Percentiles rank a stretch among this genome's conserved stretches.
Conservation (phyloP, 2,888 invertebrate genomes). For the Apamea anceps region DNA sequence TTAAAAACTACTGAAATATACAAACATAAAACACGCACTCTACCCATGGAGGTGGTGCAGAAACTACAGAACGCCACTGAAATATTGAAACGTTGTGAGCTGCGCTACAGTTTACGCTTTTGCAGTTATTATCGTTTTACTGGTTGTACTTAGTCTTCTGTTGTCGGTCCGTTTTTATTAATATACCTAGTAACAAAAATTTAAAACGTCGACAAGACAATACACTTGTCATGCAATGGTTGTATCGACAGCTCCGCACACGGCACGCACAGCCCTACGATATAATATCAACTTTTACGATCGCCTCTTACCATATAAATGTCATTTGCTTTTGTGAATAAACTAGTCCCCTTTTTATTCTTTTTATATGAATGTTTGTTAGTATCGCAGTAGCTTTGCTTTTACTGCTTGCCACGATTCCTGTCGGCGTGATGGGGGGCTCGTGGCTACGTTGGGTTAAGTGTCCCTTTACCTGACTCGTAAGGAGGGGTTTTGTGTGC, state of each 20-base stretch:
- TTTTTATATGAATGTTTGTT: slow-evolving; percentile 69
- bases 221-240: slow-evolving; percentile 4
- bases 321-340: slow-evolving; percentile 72
- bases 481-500: slow-evolving; percentile 36
- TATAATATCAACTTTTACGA: slow-evolving; percentile 71
- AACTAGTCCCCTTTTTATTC: slow-evolving; percentile 70
- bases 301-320: slow-evolving; percentile 71
- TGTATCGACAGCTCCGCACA: slow-evolving; percentile 29
- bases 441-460: slow-evolving; percentile 46
- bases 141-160: too few relatives aligned
- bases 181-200: not conserved
- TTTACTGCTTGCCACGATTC: slow-evolving; percentile 65
- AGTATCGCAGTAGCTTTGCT: slow-evolving; percentile 66
- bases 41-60: not conserved
- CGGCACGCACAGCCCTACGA: slow-evolving; percentile 50
- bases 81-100: not conserved
- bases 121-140: too few relatives aligned
- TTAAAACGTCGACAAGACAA: not conserved
- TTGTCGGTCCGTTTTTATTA: too few relatives aligned
- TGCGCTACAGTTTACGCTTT: not conserved
- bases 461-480: slow-evolving; percentile 51
- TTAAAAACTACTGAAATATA: not conserved
- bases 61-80: not conserved
- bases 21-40: not conserved
- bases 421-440: slow-evolving; percentile 55